phyloP scores from a whole-genome alignment of 2,888 invertebrate species.

The Stenotaenia linearis region DNA sequence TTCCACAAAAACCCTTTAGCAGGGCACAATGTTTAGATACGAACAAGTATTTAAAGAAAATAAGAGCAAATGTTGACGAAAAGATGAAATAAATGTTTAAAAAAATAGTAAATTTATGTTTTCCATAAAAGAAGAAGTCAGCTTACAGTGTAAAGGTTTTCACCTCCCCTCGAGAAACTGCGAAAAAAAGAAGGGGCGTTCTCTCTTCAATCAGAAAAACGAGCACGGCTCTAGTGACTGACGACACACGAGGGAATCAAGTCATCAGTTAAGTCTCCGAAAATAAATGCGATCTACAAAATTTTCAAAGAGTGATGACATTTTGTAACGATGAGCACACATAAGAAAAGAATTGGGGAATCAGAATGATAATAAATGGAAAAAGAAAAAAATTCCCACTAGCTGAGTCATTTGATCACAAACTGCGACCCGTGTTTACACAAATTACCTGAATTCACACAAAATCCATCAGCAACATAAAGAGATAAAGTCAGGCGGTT shows the following conservation, averaged over 20 bases:
- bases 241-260: background rate
- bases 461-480: background rate
- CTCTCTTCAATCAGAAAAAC: background rate
- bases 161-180: background rate
- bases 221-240: background rate
- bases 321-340: background rate
- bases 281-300: background rate
- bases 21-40: background rate
- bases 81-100: background rate
- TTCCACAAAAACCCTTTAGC: background rate
- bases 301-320: background rate
- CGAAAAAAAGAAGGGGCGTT: background rate
- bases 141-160: background rate
- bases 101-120: background rate
- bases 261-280: background rate
- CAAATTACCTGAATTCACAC: background rate
- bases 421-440: background rate
- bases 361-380: background rate
- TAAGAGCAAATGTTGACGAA: background rate
- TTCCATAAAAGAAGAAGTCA: background rate
- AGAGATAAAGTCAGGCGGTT: background rate
- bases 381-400: background rate
- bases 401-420: background rate
- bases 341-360: conserved; percentile 1
- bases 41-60: background rate